Evolutionary conservation across 2,113 vertebrate species (phyloP), one percentile per base, ranked within the genome.

Genomic region (Ochotona curzoniae): DNA sequence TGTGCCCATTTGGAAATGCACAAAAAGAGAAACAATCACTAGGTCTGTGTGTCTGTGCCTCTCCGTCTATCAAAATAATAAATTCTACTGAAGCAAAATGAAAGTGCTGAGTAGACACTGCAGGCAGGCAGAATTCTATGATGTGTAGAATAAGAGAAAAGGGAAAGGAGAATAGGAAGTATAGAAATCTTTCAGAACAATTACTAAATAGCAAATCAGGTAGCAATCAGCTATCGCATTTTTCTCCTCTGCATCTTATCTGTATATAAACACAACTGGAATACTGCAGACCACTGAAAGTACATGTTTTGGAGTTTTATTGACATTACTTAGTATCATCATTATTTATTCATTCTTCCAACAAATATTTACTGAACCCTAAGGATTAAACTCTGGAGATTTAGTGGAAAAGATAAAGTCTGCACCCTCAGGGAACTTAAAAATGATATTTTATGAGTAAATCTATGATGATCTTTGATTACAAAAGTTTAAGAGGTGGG

Each of bases 321-420:
- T 89, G 38, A 30, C 89, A 87, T 86, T 85, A 89, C 47, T 93
- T 92, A 73, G n/a, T 54, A 64, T 28, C 17, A 66, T 74, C 67
- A 85, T 74, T 74, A 75, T 83, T 94, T 74, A 95, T 61, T 87
- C 61, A 84, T 67, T 93, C 44, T 83, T 51, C 18, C 78, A 94
- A 87, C 38, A 87, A 83, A 90, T 38, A 80, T 49, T 84, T 69
- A 84, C 67, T 71, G 28, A 93, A 88, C 74, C 60, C 44, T 93
- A 70, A 93, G 54, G 88, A 84, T 8, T 28, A 93, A 17, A 84
- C 17, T 15, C n/a, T 49, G 20, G 51, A 7, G 67, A 87, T 23
- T 2, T 23, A 67, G 64, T 84, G 44, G 35, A 70, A 91, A 80
- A 73, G 61, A 67, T 17, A 80, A 84, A 75, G 23, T 15, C 30